Percentiles rank a stretch among this genome's conserved stretches.
Evolutionary conservation across 2,797 vertebrate species (phyloP).

Genomic region (Megaceryle alcyon): DNA sequence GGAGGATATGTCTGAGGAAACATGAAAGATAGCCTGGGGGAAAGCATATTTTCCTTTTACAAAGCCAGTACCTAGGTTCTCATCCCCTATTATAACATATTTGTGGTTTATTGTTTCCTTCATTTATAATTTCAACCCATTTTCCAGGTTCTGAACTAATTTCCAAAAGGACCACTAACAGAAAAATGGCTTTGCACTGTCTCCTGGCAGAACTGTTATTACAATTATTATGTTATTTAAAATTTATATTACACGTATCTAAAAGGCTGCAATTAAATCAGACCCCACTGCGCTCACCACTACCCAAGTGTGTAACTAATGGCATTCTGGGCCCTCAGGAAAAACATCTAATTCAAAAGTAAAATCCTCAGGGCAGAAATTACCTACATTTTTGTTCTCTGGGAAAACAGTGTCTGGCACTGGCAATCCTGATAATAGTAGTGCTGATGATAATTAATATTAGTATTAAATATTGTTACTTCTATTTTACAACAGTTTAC

Average conservation of each 20-base stretch:
- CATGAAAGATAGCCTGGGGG: not conserved
- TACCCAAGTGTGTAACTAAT: not conserved
- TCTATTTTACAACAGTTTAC: not conserved
- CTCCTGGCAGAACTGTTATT: conserved; percentile 15
- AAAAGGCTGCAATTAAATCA: conserved; percentile 15
- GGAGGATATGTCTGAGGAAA: not conserved
- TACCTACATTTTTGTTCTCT: not conserved
- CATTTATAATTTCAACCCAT: not conserved
- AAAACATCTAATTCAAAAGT: not conserved
- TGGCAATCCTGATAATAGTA: not conserved
- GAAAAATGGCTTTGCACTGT: not conserved
- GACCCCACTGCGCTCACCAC: not conserved
- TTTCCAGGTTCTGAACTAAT: not conserved
- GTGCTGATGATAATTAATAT: not conserved
- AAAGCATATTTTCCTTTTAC: not conserved
- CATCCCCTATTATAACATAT: not conserved
- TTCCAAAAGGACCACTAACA: not conserved
- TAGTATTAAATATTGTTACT: not conserved
- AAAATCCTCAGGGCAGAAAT: not conserved
- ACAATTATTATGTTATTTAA: conserved; percentile 15
- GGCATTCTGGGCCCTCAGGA: not conserved
- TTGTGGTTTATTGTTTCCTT: conserved; percentile 14
- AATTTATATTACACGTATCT: not conserved
- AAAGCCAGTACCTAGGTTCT: not conserved
- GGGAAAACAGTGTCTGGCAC: not conserved